These are phyloP conservation scores for Therioaphis trifolii DNA, from an alignment of 2,888 invertebrate species.

Conservation along the genomic window DNA sequence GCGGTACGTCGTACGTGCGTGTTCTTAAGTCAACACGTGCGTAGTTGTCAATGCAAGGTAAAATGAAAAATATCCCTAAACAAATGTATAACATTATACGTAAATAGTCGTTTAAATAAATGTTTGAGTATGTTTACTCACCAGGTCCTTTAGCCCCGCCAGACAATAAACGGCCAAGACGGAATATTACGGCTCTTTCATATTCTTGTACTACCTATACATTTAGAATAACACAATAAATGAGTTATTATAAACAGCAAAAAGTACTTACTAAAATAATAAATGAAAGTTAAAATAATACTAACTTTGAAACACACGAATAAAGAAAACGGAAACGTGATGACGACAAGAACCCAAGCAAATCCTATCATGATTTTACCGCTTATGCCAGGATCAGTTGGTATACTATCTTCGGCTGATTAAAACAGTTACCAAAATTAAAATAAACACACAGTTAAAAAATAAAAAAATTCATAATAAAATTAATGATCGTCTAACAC, in stretches of 20 bases:
- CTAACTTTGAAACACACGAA: slow-evolving; percentile 89
- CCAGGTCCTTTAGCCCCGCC: slow-evolving; percentile 95
- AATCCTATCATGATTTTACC: slow-evolving; percentile 84
- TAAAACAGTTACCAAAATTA: not conserved
- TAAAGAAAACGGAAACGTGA: slow-evolving; percentile 85
- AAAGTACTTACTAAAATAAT: slow-evolving; percentile 69
- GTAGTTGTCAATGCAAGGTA: slow-evolving; percentile 94
- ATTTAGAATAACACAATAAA: not conserved
- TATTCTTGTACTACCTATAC: slow-evolving; percentile 93
- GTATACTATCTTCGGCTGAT: slow-evolving; percentile 74
- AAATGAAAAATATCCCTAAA: slow-evolving; percentile 88
- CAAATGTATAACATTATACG: not conserved
- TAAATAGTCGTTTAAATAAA: not conserved
- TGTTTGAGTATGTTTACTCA: slow-evolving; percentile 69
- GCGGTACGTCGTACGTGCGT: slow-evolving; percentile 95
- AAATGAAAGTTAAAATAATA: slow-evolving; percentile 80
- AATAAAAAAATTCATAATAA: too few relatives aligned
- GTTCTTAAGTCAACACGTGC: slow-evolving; percentile 92
- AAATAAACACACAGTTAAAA: not conserved
- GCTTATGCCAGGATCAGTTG: slow-evolving; percentile 78
- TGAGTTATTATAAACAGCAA: not conserved
- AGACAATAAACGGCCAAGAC: slow-evolving; percentile 86
- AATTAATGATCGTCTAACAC: too few relatives aligned
- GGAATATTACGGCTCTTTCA: slow-evolving; percentile 94
- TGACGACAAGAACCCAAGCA: slow-evolving; percentile 84